Percentiles rank a stretch among this genome's conserved stretches.
Conservation (phyloP, 2,797 vertebrate genomes). For the Bradypodion ventrale region DNA sequence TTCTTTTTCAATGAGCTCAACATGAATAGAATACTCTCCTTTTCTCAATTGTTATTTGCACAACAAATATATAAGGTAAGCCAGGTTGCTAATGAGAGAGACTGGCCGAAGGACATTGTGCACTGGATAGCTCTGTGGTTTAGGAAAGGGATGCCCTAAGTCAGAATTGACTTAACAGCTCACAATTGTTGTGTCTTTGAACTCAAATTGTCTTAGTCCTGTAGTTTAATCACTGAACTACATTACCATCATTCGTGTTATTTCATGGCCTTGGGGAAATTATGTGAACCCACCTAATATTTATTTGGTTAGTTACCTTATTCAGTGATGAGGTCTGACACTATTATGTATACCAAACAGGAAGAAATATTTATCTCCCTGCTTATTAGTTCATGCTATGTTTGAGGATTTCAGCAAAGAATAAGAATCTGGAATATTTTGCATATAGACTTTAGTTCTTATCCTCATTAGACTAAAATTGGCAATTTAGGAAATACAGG, state of each 20-base stretch:
- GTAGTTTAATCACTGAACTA: too few species aligned
- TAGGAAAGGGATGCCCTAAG: too few species aligned
- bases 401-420: conserved; percentile 43
- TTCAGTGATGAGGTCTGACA: neutral
- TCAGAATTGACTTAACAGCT: too few species aligned
- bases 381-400: conserved; percentile 9
- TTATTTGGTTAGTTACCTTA: conserved; percentile 51
- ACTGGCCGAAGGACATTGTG: too few species aligned
- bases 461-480: neutral
- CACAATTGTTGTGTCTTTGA: too few species aligned
- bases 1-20: too few species aligned
- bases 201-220: too few species aligned
- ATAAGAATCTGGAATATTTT: conserved; percentile 29
- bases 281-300: conserved; percentile 35
- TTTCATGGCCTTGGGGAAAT: neutral
- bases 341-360: neutral
- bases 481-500: neutral
- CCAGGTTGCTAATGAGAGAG: too few species aligned
- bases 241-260: neutral
- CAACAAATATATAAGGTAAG: too few species aligned
- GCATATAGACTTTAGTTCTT: neutral
- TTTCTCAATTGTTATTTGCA: too few species aligned
- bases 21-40: too few species aligned
- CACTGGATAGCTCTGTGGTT: too few species aligned
- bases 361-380: neutral